Evolutionary conservation across 2,888 invertebrate species (phyloP).

Genomic region (Brachylomia viminalis): DNA sequence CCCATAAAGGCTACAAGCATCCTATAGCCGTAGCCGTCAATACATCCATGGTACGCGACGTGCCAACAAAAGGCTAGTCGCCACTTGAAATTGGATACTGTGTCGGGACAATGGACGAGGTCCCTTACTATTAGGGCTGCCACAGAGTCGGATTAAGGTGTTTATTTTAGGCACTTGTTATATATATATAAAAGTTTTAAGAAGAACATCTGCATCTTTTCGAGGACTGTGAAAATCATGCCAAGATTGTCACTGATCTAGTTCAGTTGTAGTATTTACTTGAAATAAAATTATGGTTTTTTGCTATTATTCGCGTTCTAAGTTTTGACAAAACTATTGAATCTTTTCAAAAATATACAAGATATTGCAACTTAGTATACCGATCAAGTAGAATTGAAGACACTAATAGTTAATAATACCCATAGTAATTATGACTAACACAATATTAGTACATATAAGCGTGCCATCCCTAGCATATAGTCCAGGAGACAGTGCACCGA

Average conservation of each 20-base stretch:
- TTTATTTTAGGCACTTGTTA: background rate
- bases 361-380: background rate
- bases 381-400: too few relatives aligned
- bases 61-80: slow-evolving; percentile 65
- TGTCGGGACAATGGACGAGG: slow-evolving; percentile 59
- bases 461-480: slow-evolving; percentile 61
- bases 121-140: slow-evolving; percentile 66
- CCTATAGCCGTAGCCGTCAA: slow-evolving; percentile 45
- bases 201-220: background rate
- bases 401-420: background rate
- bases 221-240: background rate
- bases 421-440: background rate
- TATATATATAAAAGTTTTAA: background rate
- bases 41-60: slow-evolving; percentile 50
- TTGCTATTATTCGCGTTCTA: background rate
- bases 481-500: slow-evolving; percentile 61
- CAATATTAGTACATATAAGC: background rate
- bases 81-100: slow-evolving; percentile 68
- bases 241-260: background rate
- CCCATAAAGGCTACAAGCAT: slow-evolving; percentile 22
- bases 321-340: background rate
- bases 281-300: background rate
- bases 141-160: background rate
- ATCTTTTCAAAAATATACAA: background rate
- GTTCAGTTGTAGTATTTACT: background rate